These are phyloP conservation scores for Noctilio leporinus DNA, from an alignment of 2,113 vertebrate species.

Conservation along the genomic window DNA sequence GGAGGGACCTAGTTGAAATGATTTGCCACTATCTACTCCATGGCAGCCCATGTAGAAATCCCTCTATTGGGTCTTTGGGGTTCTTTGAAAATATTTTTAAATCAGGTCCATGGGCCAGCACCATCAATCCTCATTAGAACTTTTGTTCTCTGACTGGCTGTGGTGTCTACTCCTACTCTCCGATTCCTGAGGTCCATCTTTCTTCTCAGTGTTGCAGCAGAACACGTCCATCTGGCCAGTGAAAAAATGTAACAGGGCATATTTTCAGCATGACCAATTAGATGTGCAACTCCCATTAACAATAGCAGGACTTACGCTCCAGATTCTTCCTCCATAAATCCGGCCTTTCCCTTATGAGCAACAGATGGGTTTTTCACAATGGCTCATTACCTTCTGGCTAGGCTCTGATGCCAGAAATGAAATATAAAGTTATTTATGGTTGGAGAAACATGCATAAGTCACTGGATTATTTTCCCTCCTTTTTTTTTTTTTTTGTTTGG, in stretches of 20 bases:
- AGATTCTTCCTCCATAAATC: conserved; percentile 76
- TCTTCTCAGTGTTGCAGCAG: conserved; percentile 43
- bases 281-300: conserved; percentile 77
- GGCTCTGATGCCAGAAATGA: conserved; percentile 78
- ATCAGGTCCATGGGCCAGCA: not conserved
- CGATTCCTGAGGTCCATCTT: conserved; percentile 51
- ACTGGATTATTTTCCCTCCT: conserved; percentile 74
- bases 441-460: conserved; percentile 80
- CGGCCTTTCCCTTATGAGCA: conserved; percentile 78
- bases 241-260: conserved; percentile 63
- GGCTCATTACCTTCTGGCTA: conserved; percentile 81
- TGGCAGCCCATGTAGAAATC: not conserved
- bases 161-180: conserved; percentile 21
- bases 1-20: not conserved
- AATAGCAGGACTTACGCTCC: conserved; percentile 65
- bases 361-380: conserved; percentile 85
- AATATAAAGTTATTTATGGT: conserved; percentile 83
- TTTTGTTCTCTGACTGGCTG: not conserved
- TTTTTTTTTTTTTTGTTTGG: conserved; percentile 80
- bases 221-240: conserved; percentile 62
- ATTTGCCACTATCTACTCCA: not conserved
- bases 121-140: conserved; percentile 31
- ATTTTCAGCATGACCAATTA: conserved; percentile 76
- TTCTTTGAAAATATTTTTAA: conserved; percentile 29
- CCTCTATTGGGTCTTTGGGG: not conserved